Base-by-base conservation (phyloP, 2,888 invertebrate genomes). In the Acanthosepion pharaonis region DNA sequence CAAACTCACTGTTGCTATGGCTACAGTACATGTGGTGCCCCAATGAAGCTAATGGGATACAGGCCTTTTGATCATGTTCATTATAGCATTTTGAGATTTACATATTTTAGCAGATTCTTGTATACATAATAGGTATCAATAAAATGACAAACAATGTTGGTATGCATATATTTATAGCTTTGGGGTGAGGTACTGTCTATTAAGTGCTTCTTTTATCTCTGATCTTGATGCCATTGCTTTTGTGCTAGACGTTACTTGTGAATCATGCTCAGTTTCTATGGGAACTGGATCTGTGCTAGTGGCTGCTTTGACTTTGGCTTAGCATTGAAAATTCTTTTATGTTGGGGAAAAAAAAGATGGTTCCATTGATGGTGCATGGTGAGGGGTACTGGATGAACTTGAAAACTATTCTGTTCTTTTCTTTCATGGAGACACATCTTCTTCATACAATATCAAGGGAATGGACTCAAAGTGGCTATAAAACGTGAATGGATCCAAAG, bases 381-480 rank as follows among this genome's bases (percentile, higher is more conserved):
- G 78, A 78, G n/a, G 33, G n/a, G n/a, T 11, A 78, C 78, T 78
- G n/a, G 78, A 78, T n/a, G n/a, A 78, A 78, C n/a, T 33, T 42
- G 4, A 4, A 2, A n/a, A 18, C n/a, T 78, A 78, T 78, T 78
- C 78, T 78, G 2, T 33, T n/a, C 78, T n/a, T 15, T n/a, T 78
- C 78, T 78, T 78, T 59, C 20, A 6, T 59, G 23, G 59, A 78
- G n/a, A 78, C 78, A 78, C n/a, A 78, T 78, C 78, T 78, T 20
- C 11, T n/a, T 78, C 23, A 18, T 33, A 78, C n/a, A n/a, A n/a
- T 33, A 78, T n/a, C 78, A 78, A 78, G n/a, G n/a, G 15, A 78
- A 78, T n/a, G 78, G 78, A 78, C n/a, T n/a, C n/a, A n/a, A 78
- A 78, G n/a, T 78, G n/a, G 78, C 78, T 15, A 78, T 78, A 78